phyloP scores from a whole-genome alignment of 2,797 vertebrate species.

The Psittacula echo region DNA sequence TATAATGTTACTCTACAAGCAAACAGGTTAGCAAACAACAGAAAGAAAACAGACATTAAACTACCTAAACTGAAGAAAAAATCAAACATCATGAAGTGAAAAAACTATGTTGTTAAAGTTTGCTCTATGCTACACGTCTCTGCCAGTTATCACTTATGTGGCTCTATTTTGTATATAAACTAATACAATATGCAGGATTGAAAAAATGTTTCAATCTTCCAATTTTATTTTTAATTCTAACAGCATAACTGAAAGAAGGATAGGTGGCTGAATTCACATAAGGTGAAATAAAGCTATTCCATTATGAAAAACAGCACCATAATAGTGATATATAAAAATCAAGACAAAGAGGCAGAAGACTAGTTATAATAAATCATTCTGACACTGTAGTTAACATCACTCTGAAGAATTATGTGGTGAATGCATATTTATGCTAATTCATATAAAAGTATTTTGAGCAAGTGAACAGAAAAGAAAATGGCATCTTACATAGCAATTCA shows the following conservation, averaged over 20 bases:
- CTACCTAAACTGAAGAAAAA: neutral
- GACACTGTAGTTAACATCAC: neutral
- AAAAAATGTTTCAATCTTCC: neutral
- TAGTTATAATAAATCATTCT: neutral
- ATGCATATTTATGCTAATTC: neutral
- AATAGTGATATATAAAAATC: neutral
- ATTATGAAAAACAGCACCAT: neutral
- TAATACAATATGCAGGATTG: neutral
- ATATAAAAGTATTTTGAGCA: neutral
- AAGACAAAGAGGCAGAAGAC: neutral
- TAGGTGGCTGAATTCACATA: neutral
- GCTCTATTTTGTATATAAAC: neutral
- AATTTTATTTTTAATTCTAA: neutral
- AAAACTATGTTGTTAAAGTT: neutral
- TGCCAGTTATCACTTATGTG: neutral
- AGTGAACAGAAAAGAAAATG: neutral
- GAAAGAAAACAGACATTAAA: slow-evolving; percentile 3
- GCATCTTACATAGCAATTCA: neutral
- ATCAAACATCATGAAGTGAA: neutral
- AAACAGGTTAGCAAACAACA: slow-evolving; percentile 25
- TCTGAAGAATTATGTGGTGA: neutral
- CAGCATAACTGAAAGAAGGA: neutral
- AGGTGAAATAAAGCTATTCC: neutral
- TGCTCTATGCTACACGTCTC: neutral
- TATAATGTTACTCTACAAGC: neutral